Evolutionary conservation across 1,140 invertebrate species (phyloP).

Genomic region (Diuraphis noxia): DNA sequence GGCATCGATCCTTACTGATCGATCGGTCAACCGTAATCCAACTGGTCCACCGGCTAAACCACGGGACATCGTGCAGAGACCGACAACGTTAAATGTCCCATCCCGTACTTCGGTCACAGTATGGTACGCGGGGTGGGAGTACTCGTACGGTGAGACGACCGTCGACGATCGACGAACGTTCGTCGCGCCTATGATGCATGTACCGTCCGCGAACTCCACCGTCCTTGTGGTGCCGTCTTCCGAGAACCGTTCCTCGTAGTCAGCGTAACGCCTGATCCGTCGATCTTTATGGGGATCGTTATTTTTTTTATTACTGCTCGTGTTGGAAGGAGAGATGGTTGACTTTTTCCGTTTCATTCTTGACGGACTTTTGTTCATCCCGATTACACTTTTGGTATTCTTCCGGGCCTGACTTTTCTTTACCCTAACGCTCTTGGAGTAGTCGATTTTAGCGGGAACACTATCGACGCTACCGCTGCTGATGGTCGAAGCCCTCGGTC

Average conservation of each 20-base stretch:
- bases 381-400: background rate
- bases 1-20: background rate
- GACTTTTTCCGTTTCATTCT: background rate
- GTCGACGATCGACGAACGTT: background rate
- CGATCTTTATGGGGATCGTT: background rate
- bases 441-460: background rate
- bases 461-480: too few relatives aligned
- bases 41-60: slow-evolving; percentile 51
- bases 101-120: background rate
- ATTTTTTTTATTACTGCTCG: background rate
- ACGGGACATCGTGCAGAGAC: slow-evolving; percentile 40
- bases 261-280: background rate
- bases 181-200: background rate
- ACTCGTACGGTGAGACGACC: background rate
- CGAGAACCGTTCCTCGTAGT: slow-evolving; percentile 14
- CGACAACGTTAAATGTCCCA: slow-evolving; percentile 57
- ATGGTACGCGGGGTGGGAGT: background rate
- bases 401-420: too few relatives aligned
- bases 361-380: background rate
- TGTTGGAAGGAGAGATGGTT: background rate
- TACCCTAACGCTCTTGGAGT: background rate
- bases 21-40: slow-evolving; percentile 53
- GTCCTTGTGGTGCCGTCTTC: slow-evolving; percentile 39
- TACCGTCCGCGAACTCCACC: slow-evolving; percentile 54
- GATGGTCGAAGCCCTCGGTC: background rate